phyloP scores from a whole-genome alignment of 2,888 invertebrate species.

The Oxystoma pomonae region DNA sequence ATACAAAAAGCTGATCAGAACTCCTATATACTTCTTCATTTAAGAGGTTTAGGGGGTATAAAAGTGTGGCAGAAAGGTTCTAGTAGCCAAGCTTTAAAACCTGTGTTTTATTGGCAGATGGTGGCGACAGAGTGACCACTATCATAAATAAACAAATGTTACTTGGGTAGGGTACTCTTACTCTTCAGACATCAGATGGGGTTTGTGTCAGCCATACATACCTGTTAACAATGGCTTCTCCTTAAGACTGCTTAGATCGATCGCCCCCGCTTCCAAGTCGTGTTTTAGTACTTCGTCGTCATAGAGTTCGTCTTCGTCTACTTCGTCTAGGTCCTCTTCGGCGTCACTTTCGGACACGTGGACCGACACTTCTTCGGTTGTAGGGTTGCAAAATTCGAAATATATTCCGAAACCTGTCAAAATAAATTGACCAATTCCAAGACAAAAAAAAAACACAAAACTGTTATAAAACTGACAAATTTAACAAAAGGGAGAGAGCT shows the following conservation, averaged over 20 bases:
- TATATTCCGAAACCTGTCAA: slow-evolving; percentile 83
- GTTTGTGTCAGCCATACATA: too few species aligned
- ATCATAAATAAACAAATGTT: too few species aligned
- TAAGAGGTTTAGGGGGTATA: too few species aligned
- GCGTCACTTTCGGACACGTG: slow-evolving; percentile 96
- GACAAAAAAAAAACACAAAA: slow-evolving; percentile 1
- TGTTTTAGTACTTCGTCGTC: slow-evolving; percentile 44
- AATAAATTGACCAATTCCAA: background rate
- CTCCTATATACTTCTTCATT: too few species aligned
- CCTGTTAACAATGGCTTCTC: slow-evolving; percentile 59
- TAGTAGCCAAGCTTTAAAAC: too few species aligned
- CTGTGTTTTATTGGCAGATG: too few species aligned
- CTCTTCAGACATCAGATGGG: too few species aligned
- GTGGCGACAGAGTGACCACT: too few species aligned
- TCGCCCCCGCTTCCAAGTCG: slow-evolving; percentile 59
- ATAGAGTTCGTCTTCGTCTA: slow-evolving; percentile 53
- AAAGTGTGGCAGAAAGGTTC: too few species aligned
- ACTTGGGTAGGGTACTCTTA: too few species aligned
- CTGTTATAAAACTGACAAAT: background rate
- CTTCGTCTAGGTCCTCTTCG: slow-evolving; percentile 71
- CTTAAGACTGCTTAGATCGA: slow-evolving; percentile 6
- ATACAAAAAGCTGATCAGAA: too few species aligned
- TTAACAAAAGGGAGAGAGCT: too few species aligned
- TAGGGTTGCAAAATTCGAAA: slow-evolving; percentile 95
- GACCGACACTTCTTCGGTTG: slow-evolving; percentile 81